Percentiles rank a stretch among this genome's conserved stretches.
Evolutionary conservation across 2,797 vertebrate species (phyloP).

Genomic region (Sebastolobus altivelis): DNA sequence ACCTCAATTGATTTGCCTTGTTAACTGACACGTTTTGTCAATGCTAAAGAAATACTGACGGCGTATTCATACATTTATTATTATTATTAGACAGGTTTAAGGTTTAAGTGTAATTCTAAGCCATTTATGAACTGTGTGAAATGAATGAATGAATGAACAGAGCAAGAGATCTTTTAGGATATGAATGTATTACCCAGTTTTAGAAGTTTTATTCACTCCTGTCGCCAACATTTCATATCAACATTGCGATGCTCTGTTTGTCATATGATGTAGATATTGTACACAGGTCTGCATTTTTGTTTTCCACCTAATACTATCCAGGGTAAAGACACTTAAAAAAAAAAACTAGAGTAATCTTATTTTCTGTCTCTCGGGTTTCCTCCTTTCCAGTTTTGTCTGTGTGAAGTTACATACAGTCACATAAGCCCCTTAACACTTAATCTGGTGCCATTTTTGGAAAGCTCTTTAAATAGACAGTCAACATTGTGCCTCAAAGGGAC

Average conservation of each 20-base stretch:
- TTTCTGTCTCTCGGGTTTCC: conserved; percentile 27
- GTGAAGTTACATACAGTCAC: conserved; percentile 24
- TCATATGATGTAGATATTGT: background rate
- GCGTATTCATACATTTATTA: background rate
- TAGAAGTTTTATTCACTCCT: background rate
- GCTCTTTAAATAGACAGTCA: conserved; percentile 57
- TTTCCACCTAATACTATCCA: background rate
- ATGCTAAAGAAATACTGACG: background rate
- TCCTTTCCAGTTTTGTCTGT: conserved; percentile 37
- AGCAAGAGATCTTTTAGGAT: background rate
- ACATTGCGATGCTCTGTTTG: background rate
- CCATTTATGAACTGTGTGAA: background rate
- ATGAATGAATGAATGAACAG: conserved; percentile 8
- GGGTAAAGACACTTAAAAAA: conserved; percentile 11
- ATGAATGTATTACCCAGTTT: background rate
- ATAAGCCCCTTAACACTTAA: conserved; percentile 79
- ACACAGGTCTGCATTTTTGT: background rate
- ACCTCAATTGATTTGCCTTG: background rate
- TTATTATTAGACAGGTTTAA: background rate
- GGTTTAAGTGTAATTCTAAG: background rate
- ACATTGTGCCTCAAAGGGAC: conserved; percentile 40
- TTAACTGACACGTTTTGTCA: background rate
- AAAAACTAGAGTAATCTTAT: conserved; percentile 30
- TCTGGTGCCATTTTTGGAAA: conserved; percentile 60
- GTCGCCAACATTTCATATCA: background rate